Percentiles rank a stretch among this genome's conserved stretches.
phyloP scores from a whole-genome alignment of 2,113 vertebrate species.

The Scophthalmus maximus region DNA sequence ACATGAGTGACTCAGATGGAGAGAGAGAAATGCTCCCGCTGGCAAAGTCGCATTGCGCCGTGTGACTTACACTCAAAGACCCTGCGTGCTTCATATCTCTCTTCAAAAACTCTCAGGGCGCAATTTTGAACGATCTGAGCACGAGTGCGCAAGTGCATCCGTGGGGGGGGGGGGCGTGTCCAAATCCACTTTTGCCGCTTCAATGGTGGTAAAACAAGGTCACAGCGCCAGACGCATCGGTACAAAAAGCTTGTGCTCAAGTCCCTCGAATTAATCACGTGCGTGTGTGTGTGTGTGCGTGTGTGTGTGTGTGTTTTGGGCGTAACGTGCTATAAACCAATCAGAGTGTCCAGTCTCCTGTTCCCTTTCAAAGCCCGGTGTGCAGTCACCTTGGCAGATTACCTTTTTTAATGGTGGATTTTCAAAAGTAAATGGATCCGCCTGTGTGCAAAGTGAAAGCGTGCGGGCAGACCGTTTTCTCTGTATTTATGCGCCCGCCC shows the following conservation, averaged over 20 bases:
- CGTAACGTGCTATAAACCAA: too few species aligned
- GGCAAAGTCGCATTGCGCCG: conserved; percentile 42
- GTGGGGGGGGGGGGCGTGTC: too few species aligned
- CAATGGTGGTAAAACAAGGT: background rate
- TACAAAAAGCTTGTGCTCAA: background rate
- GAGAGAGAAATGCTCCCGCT: conserved; percentile 25
- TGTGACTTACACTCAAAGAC: conserved; percentile 10
- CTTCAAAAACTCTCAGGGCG: background rate
- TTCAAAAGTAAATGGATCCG: too few species aligned
- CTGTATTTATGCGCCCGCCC: too few species aligned
- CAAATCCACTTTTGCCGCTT: background rate
- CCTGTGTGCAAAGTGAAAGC: too few species aligned
- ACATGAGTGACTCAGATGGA: conserved; percentile 25
- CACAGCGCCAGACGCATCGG: background rate
- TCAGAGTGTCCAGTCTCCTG: too few species aligned
- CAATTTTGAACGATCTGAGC: background rate
- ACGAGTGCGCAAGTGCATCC: too few species aligned
- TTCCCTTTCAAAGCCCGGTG: too few species aligned
- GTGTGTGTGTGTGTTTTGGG: background rate
- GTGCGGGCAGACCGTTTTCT: too few species aligned
- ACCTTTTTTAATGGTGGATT: too few species aligned
- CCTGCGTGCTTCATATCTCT: conserved; percentile 4
- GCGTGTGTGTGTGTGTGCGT: too few species aligned
- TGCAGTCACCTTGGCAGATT: too few species aligned
- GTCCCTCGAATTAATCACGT: background rate